Conservation (phyloP, 2,888 invertebrate genomes). For the Acheta domesticus region DNA sequence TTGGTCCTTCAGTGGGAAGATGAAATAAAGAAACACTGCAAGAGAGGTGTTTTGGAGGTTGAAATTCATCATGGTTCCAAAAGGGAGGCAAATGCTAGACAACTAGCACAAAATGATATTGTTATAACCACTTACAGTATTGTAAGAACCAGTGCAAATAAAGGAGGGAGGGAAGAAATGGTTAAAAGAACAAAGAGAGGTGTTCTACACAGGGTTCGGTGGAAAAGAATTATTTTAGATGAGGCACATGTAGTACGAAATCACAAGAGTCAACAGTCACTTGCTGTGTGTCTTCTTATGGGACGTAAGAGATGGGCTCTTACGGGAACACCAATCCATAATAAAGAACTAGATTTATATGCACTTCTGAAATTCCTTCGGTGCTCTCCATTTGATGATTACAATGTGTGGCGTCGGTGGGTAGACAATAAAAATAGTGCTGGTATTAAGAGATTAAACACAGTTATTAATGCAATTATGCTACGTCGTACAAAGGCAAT, state of each 20-base stretch:
- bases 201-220: slow-evolving; percentile 65
- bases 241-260: slow-evolving; percentile 93
- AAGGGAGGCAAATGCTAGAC: slow-evolving; percentile 55
- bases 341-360: slow-evolving; percentile 81
- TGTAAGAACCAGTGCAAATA: slow-evolving; percentile 46
- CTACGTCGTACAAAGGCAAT: slow-evolving; percentile 84
- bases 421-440: slow-evolving; percentile 78
- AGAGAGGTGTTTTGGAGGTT: slow-evolving; percentile 59
- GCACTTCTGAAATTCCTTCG: slow-evolving; percentile 77
- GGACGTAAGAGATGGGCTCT: slow-evolving; percentile 74
- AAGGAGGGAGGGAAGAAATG: neutral
- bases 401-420: slow-evolving; percentile 86
- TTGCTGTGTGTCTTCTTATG: slow-evolving; percentile 63
- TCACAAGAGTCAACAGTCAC: slow-evolving; percentile 71
- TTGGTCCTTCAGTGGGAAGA: slow-evolving; percentile 85
- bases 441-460: slow-evolving; percentile 71
- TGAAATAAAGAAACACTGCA: slow-evolving; percentile 54
- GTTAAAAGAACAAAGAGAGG: slow-evolving; percentile 43
- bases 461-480: slow-evolving; percentile 79
- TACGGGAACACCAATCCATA: slow-evolving; percentile 94
- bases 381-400: slow-evolving; percentile 85
- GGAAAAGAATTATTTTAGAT: slow-evolving; percentile 86
- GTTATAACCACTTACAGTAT: slow-evolving; percentile 89
- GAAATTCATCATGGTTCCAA: slow-evolving; percentile 67
- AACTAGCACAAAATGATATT: slow-evolving; percentile 69